Evolutionary conservation across 2,888 invertebrate species (phyloP), one percentile per base, ranked within the genome.

Genomic region (Antheraea yamamai): DNA sequence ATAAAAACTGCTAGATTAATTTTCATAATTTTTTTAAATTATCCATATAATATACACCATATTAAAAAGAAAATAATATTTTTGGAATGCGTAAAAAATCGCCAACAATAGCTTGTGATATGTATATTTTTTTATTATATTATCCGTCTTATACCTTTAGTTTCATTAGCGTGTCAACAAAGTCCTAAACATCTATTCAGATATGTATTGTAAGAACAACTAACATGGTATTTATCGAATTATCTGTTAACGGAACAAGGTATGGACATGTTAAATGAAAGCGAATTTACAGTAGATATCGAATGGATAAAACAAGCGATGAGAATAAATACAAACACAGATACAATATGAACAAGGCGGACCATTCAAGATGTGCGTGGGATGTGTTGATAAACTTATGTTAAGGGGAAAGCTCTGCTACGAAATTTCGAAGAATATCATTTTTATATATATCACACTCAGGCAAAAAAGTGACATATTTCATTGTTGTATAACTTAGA

Each of bases 311-410:
- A 66, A 26, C 16, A 66, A 66, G 64, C 30, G 64, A 26, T 66
- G 64, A 1, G 2, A 16, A 66, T 66, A 66, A 66, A 66, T 61
- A 30, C 26, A 66, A 66, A 66, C 61, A 20, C 23, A 61, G 8
- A 61, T 23, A 16, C 30, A 16, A 66, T 30, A 66, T 4, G 64
- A 30, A 66, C 64, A 66, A 66, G 64, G 30, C 64, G 14, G 26
- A 14, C 23, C 64, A 16, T 64, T 26, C 64, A 64, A 64, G 64
- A 26, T 14, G 8, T 20, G 30, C 64, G 64, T 66, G 64, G 64
- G 64, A 16, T 30, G 64, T 66, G 64, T 66, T 66, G 64, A 66
- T 26, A 66, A 66, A 66, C 64, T 10, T 30, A 66, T 16, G 64
- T 66, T 66, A 66, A 66, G 64, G 64, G 26, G 30, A 30, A 66